Evolutionary conservation across 2,888 invertebrate species (phyloP).

Genomic region (Cheilosia urbana): DNA sequence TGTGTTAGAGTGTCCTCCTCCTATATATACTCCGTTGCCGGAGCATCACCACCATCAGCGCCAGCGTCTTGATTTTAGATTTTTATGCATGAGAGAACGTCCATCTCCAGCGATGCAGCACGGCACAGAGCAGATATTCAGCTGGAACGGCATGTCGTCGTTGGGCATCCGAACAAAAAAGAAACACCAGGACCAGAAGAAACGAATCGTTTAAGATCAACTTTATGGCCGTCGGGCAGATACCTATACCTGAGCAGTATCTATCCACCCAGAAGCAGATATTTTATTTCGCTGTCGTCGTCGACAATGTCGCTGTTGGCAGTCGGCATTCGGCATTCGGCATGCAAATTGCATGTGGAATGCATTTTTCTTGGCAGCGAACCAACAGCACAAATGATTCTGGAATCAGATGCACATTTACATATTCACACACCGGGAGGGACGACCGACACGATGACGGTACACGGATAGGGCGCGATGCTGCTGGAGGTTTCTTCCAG

Average conservation of each 20-base stretch:
- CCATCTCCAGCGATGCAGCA: conserved; percentile 60
- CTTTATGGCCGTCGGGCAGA: conserved; percentile 67
- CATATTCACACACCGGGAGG: conserved; percentile 66
- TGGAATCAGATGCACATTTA: conserved; percentile 68
- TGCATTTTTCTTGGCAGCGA: conserved; percentile 49
- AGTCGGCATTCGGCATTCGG: conserved; percentile 71
- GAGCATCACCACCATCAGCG: conserved; percentile 17
- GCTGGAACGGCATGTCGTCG: conserved; percentile 44
- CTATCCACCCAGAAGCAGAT: conserved; percentile 43
- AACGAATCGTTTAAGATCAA: conserved; percentile 64
- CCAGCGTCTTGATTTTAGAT: conserved; percentile 70
- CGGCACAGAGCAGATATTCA: conserved; percentile 26
- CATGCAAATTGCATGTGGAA: conserved; percentile 74
- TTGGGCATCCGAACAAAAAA: conserved; percentile 46
- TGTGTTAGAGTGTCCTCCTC: conserved; percentile 40
- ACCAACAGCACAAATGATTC: conserved; percentile 58
- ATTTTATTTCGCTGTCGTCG: conserved; percentile 71
- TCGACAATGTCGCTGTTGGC: conserved; percentile 62
- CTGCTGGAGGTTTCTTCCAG: neutral
- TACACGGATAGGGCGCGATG: neutral
- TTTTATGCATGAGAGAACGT: conserved; percentile 66
- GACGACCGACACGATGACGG: neutral
- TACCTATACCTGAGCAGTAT: conserved; percentile 31
- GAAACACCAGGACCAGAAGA: neutral
- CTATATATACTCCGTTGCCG: neutral